These are phyloP conservation scores for Gymnocephalus cernua DNA, from an alignment of 2,113 vertebrate genomes.

Conservation along the genomic window DNA sequence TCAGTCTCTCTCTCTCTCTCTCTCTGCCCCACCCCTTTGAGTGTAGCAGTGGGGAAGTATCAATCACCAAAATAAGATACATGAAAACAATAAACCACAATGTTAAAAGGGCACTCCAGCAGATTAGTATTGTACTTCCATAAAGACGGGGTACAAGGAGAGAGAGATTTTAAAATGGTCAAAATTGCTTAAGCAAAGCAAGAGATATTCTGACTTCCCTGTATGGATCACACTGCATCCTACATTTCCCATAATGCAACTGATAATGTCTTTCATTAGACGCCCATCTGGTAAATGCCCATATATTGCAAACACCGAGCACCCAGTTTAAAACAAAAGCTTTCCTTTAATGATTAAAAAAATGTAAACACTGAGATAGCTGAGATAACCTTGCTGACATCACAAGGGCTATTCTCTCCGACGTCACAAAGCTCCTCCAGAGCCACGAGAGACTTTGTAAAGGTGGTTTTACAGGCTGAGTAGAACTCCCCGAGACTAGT, in stretches of 20 bases:
- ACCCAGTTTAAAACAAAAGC: background rate
- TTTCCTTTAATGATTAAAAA: too few species aligned
- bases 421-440: background rate
- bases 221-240: background rate
- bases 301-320: background rate
- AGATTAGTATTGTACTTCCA: background rate
- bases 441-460: too few species aligned
- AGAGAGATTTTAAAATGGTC: background rate
- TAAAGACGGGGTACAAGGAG: background rate
- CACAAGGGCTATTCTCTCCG: background rate
- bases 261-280: background rate
- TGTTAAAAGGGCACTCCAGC: background rate
- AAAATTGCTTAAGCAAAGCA: background rate
- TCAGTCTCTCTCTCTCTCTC: conserved; percentile 22
- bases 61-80: background rate
- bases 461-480: background rate
- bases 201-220: background rate
- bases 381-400: background rate
- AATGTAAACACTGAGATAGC: background rate
- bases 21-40: conserved; percentile 1
- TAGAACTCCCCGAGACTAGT: background rate
- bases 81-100: too few species aligned
- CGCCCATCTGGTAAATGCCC: background rate
- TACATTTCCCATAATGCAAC: background rate
- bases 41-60: background rate